Base-by-base conservation (phyloP, 1,140 invertebrate species). In the Bombus fervidus region DNA sequence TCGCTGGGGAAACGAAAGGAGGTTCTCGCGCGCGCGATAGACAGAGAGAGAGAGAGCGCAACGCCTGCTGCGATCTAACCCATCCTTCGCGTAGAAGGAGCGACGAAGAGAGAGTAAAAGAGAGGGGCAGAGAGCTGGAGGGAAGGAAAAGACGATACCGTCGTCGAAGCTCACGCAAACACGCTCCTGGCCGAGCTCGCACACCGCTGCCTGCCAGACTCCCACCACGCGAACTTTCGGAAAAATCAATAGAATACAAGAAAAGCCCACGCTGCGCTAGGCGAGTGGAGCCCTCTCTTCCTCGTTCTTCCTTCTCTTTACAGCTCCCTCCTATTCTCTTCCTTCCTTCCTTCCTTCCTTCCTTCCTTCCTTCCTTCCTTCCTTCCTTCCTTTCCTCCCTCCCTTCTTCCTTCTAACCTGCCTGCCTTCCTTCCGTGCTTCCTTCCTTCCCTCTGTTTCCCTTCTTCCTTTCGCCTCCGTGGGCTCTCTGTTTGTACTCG, bases 231-330 rank as follows among this genome's bases (percentile, higher is more conserved):
- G 90, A 93, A 93, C 93, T 95, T 95, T 94, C 91, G 92, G 93
- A 95, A 95, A 95, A 95, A 95, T 95, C 94, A 95, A 95, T 95
- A 95, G 93, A 95, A 94, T 94, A 94, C 94, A 94, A 95, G 94
- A 95, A 95, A 95, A 95, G 94, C 92, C 91, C 93, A 92, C 89
- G 90, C 90, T 92, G 90, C 91, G 93, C 92, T 92, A 91, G 90
- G 88, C 91, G 87, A 88, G 83, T 86, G 78, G 89, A 91, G 90
- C 82, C 87, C 83, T 89, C 83, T 74, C 85, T 87, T 89, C 77
- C 81, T 88, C 86, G 34, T 66, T 68, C 18, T 86, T 53, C 47
- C 66, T 59, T 75, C 79, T 73, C 77, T 72, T 86, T 34, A 69
- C 82, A 15, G 15, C 3, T 34, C 76, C 25, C 69, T 71, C 73